These are phyloP conservation scores for Andrena camellia DNA, from an alignment of 2,888 invertebrate genomes.

Conservation along the genomic window DNA sequence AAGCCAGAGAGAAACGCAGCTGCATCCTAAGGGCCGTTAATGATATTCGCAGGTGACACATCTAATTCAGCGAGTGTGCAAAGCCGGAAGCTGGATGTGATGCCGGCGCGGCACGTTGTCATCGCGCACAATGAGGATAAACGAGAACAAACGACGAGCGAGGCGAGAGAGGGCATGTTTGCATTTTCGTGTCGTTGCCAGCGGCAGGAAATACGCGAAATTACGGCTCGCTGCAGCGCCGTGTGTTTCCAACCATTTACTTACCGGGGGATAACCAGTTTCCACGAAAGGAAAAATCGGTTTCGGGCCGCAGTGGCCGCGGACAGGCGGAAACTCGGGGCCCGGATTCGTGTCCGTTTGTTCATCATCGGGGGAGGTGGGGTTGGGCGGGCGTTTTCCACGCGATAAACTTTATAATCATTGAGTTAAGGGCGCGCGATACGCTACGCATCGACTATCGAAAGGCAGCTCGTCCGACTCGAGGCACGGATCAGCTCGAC, in stretches of 20 bases:
- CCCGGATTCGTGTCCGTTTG: not conserved
- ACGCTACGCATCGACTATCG: not conserved
- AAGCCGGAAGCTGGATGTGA: slow-evolving; percentile 77
- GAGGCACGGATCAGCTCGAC: not conserved
- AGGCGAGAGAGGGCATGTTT: slow-evolving; percentile 76
- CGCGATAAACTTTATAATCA: slow-evolving; percentile 19
- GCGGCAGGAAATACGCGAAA: slow-evolving; percentile 73
- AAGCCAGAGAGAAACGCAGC: slow-evolving; percentile 63
- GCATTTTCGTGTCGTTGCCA: slow-evolving; percentile 78
- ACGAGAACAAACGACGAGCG: slow-evolving; percentile 77
- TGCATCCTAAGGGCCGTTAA: slow-evolving; percentile 75
- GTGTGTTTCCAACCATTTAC: slow-evolving; percentile 53
- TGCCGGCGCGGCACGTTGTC: slow-evolving; percentile 74
- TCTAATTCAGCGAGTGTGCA: slow-evolving; percentile 79
- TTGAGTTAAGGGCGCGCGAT: slow-evolving; percentile 21
- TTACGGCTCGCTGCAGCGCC: slow-evolving; percentile 57
- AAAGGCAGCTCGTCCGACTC: not conserved
- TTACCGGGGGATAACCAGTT: slow-evolving; percentile 35
- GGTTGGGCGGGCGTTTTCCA: not conserved
- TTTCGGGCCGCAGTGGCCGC: not conserved
- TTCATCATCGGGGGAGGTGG: not conserved
- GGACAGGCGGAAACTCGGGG: not conserved
- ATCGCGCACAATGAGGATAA: slow-evolving; percentile 78
- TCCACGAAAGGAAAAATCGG: slow-evolving; percentile 29
- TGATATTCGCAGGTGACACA: slow-evolving; percentile 79